Base-by-base conservation (phyloP, 2,797 vertebrate genomes). In the Macrochelys suwanniensis region DNA sequence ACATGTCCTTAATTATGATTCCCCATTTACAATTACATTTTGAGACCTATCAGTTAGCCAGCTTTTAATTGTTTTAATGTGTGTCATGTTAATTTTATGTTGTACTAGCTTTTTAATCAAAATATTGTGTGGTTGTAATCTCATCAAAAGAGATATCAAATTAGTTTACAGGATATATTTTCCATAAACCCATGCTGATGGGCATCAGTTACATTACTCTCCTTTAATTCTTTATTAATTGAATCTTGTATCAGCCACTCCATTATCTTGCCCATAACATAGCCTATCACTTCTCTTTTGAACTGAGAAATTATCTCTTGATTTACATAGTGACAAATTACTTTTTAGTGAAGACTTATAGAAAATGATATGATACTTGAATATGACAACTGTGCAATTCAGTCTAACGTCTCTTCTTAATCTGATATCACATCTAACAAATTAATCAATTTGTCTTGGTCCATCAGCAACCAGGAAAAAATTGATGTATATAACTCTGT, bases 401-500 rank as follows among this genome's bases (percentile, higher is more conserved):
- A 68, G 4, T 76, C 2, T 7, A 80, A 19, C 50, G n/a, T 37
- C 2, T 78, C 89, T 82, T 47, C 47, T 23, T 91, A 82, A 88
- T 2, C 49, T 59, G 13, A 37, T 5, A n/a, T 45, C 10, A 47
- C 13, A 54, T 2, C 11, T 28, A 2, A 6, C 9, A 79, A 4
- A 2, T 6, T 45, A 83, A 51, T 6, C 71, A 51, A 47, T 4
- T 47, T 92, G 15, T 47, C 26, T 59, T 68, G 37, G 42, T 42
- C 5, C 26, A 17, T 17, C 1, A 2, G 11, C 11, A 4, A 2
- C 19, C 37, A 28, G 86, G 57, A 89, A 68, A 37, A 2, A 7
- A 49, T 11, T 2, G 12, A 0, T 1, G 7, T 88, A 74, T 11
- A 2, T 56, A 1, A 37, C 6, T 53, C 51, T 61, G 31, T 33